phyloP scores from a whole-genome alignment of 1,140 invertebrate genomes.

The Eumeta japonica region DNA sequence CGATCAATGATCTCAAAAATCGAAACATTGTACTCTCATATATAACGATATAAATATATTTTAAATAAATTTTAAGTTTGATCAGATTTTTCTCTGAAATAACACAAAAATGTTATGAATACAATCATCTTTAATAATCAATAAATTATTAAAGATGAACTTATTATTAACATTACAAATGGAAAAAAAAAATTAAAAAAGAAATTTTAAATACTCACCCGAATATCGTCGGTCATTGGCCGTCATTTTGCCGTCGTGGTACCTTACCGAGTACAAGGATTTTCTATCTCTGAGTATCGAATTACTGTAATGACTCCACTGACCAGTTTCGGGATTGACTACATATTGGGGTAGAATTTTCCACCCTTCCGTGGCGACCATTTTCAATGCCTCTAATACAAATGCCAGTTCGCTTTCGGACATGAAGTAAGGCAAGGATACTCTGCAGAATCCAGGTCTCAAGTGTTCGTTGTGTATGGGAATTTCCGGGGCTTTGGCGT shows the following conservation, averaged over 20 bases:
- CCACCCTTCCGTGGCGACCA: slow-evolving; percentile 87
- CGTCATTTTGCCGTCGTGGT: slow-evolving; percentile 74
- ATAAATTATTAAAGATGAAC: no score
- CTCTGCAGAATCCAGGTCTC: slow-evolving; percentile 81
- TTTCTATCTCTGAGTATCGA: slow-evolving; percentile 77
- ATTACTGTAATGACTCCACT: slow-evolving; percentile 85
- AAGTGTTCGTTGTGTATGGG: slow-evolving; percentile 66
- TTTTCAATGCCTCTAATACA: slow-evolving; percentile 80
- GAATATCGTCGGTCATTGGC: slow-evolving; percentile 68
- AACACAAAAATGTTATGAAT: no score
- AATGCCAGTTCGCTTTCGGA: slow-evolving; percentile 77
- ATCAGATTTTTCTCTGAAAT: no score
- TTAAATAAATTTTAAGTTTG: slow-evolving; percentile 9
- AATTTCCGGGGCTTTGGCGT: slow-evolving; percentile 39
- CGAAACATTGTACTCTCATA: no score
- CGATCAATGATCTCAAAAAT: no score
- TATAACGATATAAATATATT: background rate
- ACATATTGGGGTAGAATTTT: slow-evolving; percentile 85
- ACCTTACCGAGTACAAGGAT: slow-evolving; percentile 78
- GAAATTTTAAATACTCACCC: no score
- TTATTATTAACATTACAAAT: no score
- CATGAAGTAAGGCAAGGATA: slow-evolving; percentile 86
- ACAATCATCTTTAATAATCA: no score
- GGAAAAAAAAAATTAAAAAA: no score
- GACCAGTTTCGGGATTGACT: slow-evolving; percentile 82